A percentile compares a stretch with the other conserved stretches of the same genome.
These are phyloP conservation scores for Colinus virginianus DNA, from an alignment of 2,113 vertebrate species.

Conservation along the genomic window DNA sequence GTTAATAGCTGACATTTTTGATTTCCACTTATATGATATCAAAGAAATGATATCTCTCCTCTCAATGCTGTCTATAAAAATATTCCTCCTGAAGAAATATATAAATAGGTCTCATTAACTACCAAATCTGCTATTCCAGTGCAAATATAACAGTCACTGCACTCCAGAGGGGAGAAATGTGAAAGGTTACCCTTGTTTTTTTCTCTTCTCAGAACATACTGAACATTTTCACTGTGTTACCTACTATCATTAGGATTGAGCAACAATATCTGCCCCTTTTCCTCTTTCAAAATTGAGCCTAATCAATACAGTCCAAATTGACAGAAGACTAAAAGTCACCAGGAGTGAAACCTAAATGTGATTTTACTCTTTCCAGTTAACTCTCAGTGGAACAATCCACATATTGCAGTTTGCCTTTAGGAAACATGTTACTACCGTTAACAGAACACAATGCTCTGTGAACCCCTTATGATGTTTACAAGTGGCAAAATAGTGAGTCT, in stretches of 20 bases:
- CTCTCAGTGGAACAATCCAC: not conserved
- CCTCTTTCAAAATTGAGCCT: not conserved
- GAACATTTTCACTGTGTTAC: not conserved
- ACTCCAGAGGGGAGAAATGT: not conserved
- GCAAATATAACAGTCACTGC: not conserved
- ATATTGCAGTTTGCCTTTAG: not conserved
- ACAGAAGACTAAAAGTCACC: not conserved
- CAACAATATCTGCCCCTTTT: not conserved
- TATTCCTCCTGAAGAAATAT: not conserved
- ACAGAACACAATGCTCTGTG: not conserved
- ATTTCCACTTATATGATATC: not conserved
- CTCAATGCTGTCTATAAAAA: not conserved
- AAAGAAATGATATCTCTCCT: not conserved
- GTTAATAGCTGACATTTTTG: not conserved
- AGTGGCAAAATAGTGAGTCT: not conserved
- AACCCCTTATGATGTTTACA: not conserved
- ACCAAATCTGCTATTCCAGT: not conserved
- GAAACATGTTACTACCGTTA: not conserved
- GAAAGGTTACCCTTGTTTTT: not conserved
- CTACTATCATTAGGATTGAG: not conserved
- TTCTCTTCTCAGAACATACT: not conserved
- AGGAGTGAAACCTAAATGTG: not conserved
- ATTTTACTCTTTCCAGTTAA: not conserved
- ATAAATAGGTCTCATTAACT: not conserved
- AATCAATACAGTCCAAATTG: not conserved